Evolutionary conservation across 2,888 invertebrate genomes (phyloP).

Genomic region (Calliphora vomitoria): DNA sequence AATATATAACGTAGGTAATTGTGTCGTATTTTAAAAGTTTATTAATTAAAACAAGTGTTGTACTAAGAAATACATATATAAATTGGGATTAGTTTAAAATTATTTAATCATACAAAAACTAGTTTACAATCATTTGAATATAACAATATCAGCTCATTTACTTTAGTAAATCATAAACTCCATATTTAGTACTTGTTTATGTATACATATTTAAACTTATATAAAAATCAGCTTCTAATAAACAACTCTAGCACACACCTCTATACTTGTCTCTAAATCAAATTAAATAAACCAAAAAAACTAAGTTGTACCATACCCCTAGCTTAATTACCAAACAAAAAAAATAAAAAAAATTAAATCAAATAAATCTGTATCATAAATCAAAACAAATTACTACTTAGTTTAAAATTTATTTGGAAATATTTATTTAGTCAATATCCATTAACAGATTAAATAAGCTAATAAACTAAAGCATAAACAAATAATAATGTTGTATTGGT

Average conservation of each 20-base stretch:
- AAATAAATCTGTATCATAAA: constrained; percentile 31
- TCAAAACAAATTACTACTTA: constrained; percentile 26
- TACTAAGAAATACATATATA: not conserved
- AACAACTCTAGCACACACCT: constrained; percentile 30
- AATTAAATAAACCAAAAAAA: constrained; percentile 33
- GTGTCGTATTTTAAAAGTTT: not conserved
- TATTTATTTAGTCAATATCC: constrained; percentile 47
- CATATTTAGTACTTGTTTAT: not conserved
- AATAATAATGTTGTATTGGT: constrained; percentile 58
- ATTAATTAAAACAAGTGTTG: not conserved
- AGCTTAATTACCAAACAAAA: constrained; percentile 43
- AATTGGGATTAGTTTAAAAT: not conserved
- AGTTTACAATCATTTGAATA: not conserved
- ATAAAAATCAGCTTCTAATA: not conserved
- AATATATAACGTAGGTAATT: not conserved
- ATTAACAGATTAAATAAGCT: constrained; percentile 50
- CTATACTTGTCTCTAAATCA: not conserved
- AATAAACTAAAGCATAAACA: not conserved
- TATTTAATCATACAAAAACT: not conserved
- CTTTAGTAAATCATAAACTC: not conserved
- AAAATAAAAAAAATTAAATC: constrained; percentile 20
- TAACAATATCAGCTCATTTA: not conserved
- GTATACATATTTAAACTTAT: not conserved
- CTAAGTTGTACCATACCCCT: constrained; percentile 74
- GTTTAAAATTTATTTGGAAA: constrained; percentile 26